These are phyloP conservation scores for Gallinago undulata DNA, from an alignment of 2,113 vertebrate species.

Conservation along the genomic window DNA sequence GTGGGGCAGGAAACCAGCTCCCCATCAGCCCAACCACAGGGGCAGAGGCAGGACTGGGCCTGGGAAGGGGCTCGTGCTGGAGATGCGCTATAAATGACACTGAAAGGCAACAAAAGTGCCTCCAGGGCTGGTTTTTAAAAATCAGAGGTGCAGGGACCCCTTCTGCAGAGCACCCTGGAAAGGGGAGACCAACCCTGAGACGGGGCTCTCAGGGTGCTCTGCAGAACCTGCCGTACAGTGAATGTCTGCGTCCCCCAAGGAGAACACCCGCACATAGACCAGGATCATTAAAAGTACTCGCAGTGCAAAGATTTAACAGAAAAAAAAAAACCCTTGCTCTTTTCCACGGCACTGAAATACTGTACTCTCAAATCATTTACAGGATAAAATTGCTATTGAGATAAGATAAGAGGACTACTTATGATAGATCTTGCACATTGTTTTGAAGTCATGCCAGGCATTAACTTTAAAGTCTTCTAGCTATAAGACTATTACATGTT, in stretches of 20 bases:
- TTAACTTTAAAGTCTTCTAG: constrained; percentile 60
- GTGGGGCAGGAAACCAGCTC: not conserved
- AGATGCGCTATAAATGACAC: not conserved
- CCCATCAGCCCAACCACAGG: not conserved
- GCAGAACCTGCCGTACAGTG: not conserved
- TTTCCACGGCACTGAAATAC: constrained; percentile 15
- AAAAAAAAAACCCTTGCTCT: not conserved
- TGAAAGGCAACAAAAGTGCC: not conserved
- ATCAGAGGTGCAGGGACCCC: not conserved
- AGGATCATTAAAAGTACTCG: not conserved
- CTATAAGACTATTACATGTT: constrained; percentile 45
- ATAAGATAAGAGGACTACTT: constrained; percentile 72
- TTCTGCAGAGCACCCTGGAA: not conserved
- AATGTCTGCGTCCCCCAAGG: not conserved
- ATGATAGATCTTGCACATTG: constrained; percentile 57
- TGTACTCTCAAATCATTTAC: constrained; percentile 40
- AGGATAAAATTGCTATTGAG: constrained; percentile 65
- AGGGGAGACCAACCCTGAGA: not conserved
- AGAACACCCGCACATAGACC: not conserved
- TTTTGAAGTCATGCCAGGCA: constrained; percentile 65
- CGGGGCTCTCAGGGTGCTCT: rapidly evolving
- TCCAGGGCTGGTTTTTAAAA: not conserved
- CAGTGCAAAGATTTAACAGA: not conserved
- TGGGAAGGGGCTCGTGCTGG: not conserved
- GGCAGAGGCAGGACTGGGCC: not conserved